phyloP scores from a whole-genome alignment of 2,113 vertebrate genomes.

The Urocitellus parryii region DNA sequence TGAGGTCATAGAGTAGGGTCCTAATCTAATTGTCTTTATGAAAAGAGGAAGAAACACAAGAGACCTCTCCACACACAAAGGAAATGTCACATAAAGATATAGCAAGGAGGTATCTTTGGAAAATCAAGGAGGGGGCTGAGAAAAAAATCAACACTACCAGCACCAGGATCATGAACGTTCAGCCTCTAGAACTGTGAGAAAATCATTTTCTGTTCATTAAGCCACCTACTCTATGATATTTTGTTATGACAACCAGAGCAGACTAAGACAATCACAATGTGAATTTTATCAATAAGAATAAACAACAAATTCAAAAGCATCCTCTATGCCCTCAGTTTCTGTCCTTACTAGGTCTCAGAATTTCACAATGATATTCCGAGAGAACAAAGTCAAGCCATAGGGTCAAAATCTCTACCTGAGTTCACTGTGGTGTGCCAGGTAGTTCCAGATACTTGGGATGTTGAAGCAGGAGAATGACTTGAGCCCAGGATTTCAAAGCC shows the following conservation, averaged over 20 bases:
- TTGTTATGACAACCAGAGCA: neutral
- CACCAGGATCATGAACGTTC: neutral
- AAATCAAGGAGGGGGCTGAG: neutral
- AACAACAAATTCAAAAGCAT: neutral
- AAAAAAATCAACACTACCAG: neutral
- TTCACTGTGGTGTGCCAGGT: neutral
- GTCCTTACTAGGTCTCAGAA: neutral
- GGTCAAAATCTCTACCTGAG: neutral
- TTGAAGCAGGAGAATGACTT: no score
- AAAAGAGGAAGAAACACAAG: neutral
- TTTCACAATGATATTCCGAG: neutral
- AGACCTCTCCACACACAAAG: neutral
- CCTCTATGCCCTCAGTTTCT: neutral
- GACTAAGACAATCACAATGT: neutral
- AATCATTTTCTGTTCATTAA: neutral
- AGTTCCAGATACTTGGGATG: neutral
- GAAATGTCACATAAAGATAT: neutral
- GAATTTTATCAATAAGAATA: neutral
- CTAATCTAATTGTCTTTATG: neutral
- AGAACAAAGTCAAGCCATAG: rapidly evolving
- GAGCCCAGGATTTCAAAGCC: neutral
- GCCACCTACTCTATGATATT: neutral
- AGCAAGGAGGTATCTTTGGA: neutral
- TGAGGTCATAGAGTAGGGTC: neutral
- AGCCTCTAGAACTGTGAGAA: neutral